Evolutionary conservation across 2,888 invertebrate species (phyloP).

Genomic region (Leptinotarsa haldemani): DNA sequence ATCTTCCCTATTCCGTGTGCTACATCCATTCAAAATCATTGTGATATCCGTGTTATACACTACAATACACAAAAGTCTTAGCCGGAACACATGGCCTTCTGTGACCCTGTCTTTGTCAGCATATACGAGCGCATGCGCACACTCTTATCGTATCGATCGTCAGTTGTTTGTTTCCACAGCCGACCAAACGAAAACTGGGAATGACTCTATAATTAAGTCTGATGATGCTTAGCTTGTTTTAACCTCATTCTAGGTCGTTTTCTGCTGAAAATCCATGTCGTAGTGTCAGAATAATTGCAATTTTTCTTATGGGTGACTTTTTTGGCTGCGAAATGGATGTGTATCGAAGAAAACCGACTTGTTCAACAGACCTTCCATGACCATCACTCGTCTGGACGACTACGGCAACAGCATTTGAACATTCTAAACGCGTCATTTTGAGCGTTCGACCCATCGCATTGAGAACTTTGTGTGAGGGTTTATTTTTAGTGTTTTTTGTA

Average conservation of each 20-base stretch:
- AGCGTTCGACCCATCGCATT: slow-evolving; percentile 41
- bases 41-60: slow-evolving; percentile 4
- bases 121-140: slow-evolving; percentile 50
- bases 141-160: slow-evolving; percentile 57
- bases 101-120: slow-evolving; percentile 56
- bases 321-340: neutral
- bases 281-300: neutral
- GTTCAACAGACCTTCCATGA: slow-evolving; percentile 21
- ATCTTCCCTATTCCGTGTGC: slow-evolving; percentile 33
- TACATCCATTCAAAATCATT: slow-evolving; percentile 32
- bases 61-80: slow-evolving; percentile 8
- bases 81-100: slow-evolving; percentile 54
- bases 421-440: slow-evolving; percentile 50
- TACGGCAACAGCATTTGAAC: slow-evolving; percentile 49
- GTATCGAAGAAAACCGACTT: neutral
- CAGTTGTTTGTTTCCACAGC: slow-evolving; percentile 52
- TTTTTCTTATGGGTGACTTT: neutral
- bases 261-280: neutral
- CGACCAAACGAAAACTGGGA: slow-evolving; percentile 46
- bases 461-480: slow-evolving; percentile 36
- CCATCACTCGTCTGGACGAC: slow-evolving; percentile 43
- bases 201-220: slow-evolving; percentile 32
- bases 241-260: slow-evolving; percentile 14
- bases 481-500: slow-evolving; percentile 44
- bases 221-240: slow-evolving; percentile 39